Percentiles rank a stretch among this genome's conserved stretches.
Conservation (phyloP, 2,797 vertebrate species). For the Champsocephalus gunnari region DNA sequence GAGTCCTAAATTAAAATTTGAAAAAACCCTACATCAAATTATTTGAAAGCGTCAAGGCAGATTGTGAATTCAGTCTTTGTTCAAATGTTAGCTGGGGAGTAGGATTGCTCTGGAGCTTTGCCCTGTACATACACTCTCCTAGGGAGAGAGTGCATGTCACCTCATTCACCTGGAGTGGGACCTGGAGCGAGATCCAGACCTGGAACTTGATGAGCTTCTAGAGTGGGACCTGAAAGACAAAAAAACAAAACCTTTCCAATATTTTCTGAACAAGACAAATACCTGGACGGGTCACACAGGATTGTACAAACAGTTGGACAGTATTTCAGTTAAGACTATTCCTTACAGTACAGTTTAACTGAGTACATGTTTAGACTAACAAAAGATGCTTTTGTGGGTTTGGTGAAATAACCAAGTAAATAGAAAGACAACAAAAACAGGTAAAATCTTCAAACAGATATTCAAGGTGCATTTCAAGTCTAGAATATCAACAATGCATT, state of each 20-base stretch:
- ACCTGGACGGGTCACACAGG: not conserved
- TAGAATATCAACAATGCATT: conserved; percentile 14
- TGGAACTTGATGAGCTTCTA: conserved; percentile 97
- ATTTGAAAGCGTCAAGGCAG: not conserved
- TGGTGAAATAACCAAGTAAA: conserved; percentile 10
- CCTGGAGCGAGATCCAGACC: conserved; percentile 95
- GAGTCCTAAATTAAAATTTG: not conserved
- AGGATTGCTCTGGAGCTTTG: conserved; percentile 68
- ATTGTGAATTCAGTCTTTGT: conserved; percentile 2
- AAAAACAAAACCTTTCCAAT: conserved; percentile 86
- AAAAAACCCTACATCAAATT: not conserved
- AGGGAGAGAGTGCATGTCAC: conserved; percentile 92
- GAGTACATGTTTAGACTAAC: not conserved
- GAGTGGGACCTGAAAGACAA: conserved; percentile 97
- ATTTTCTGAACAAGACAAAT: conserved; percentile 70
- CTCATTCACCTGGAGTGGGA: conserved; percentile 99
- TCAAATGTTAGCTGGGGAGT: conserved; percentile 33
- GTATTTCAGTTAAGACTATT: not conserved
- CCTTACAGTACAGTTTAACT: not conserved
- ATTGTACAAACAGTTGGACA: not conserved
- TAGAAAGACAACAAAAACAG: conserved; percentile 8
- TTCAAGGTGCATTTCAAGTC: not conserved
- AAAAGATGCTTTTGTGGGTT: not conserved
- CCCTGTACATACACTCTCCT: conserved; percentile 88
- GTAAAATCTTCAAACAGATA: not conserved